Conservation (phyloP, 2,888 invertebrate genomes). For the Sthenelais limicola region DNA sequence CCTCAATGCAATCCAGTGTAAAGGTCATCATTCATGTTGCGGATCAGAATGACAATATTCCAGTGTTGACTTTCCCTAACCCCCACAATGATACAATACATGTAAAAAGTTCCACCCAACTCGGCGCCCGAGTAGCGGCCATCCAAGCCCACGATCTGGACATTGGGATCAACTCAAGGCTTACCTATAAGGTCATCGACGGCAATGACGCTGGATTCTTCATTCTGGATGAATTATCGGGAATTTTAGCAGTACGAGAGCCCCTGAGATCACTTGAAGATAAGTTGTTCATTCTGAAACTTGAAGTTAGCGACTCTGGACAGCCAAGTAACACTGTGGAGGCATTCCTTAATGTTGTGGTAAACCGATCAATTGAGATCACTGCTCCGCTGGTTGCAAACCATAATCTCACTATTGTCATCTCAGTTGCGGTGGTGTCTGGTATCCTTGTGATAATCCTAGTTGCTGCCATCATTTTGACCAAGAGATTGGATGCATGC, state of each 20-base stretch:
- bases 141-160: slow-evolving; percentile 45
- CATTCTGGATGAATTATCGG: slow-evolving; percentile 39
- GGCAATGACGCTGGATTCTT: slow-evolving; percentile 43
- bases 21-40: slow-evolving; percentile 38
- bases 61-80: slow-evolving; percentile 44
- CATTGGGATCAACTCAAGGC: slow-evolving; percentile 44
- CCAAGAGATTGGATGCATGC: background rate
- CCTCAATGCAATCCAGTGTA: slow-evolving; percentile 33
- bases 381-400: slow-evolving; percentile 13
- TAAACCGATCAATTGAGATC: slow-evolving; percentile 44
- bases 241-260: slow-evolving; percentile 19
- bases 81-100: slow-evolving; percentile 33
- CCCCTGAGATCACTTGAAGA: slow-evolving; percentile 5
- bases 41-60: slow-evolving; percentile 48
- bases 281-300: slow-evolving; percentile 14
- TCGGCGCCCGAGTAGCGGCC: slow-evolving; percentile 34
- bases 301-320: slow-evolving; percentile 26
- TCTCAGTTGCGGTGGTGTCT: slow-evolving; percentile 28
- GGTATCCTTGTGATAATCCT: slow-evolving; percentile 13
- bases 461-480: slow-evolving; percentile 27
- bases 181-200: slow-evolving; percentile 43
- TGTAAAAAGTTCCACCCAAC: slow-evolving; percentile 30
- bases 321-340: slow-evolving; percentile 18
- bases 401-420: slow-evolving; percentile 33
- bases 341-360: slow-evolving; percentile 41